Percentiles rank a stretch among this genome's conserved stretches.
Evolutionary conservation across 2,888 invertebrate species (phyloP).

Genomic region (Onthophagus sagittarius): DNA sequence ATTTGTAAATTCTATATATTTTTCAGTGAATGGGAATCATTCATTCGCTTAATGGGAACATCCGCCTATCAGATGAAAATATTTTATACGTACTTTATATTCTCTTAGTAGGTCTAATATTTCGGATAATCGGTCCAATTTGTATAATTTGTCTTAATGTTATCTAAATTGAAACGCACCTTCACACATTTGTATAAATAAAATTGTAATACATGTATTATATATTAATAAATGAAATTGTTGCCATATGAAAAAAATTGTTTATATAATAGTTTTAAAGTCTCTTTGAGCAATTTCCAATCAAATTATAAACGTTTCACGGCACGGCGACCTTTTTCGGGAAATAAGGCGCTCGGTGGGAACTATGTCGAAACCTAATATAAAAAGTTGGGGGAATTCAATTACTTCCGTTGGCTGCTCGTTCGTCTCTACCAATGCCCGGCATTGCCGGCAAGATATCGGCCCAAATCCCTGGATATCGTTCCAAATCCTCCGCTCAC

Average conservation of each 20-base stretch:
- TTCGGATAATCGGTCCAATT: too few species aligned
- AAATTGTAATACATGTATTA: too few species aligned
- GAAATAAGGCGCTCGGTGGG: background rate
- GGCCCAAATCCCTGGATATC: constrained; percentile 12
- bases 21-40: too few species aligned
- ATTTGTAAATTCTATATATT: too few species aligned
- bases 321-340: background rate
- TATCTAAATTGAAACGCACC: too few species aligned
- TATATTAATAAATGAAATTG: too few species aligned
- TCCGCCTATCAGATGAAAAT: too few species aligned
- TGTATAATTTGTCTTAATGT: too few species aligned
- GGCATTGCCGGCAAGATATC: constrained; percentile 23
- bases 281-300: background rate
- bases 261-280: background rate
- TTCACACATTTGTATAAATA: too few species aligned
- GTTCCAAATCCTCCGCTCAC: constrained; percentile 29
- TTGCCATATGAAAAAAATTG: background rate
- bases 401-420: constrained; percentile 21
- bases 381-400: constrained; percentile 18
- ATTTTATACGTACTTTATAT: too few species aligned
- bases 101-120: too few species aligned
- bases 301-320: background rate
- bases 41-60: too few species aligned
- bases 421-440: constrained; percentile 18
- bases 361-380: background rate